phyloP scores from a whole-genome alignment of 2,797 vertebrate genomes.

The Gastrophryne carolinensis region DNA sequence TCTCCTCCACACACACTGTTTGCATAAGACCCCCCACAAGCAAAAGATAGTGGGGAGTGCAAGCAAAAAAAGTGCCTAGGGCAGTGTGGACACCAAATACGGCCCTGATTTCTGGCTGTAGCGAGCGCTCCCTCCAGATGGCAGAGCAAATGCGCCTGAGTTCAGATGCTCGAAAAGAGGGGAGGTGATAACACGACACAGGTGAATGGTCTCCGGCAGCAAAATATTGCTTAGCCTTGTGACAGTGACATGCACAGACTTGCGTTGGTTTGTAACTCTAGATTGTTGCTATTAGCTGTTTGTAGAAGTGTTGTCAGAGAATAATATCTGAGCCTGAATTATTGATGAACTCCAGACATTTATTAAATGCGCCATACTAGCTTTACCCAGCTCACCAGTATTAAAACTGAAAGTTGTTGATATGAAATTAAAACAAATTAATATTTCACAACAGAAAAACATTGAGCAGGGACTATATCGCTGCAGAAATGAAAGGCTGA shows the following conservation, averaged over 20 bases:
- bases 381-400: background rate
- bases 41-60: no score
- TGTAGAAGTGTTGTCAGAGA: slow-evolving; percentile 39
- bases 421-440: slow-evolving; percentile 23
- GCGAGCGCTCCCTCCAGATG: no score
- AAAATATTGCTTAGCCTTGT: background rate
- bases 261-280: background rate
- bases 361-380: slow-evolving; percentile 31
- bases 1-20: no score
- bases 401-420: slow-evolving; percentile 14
- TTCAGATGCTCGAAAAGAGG: no score
- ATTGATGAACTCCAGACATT: slow-evolving; percentile 40
- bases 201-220: background rate
- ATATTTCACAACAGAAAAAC: background rate
- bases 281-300: slow-evolving; percentile 26
- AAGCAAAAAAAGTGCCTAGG: no score
- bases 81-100: no score
- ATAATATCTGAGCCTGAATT: slow-evolving; percentile 42
- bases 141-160: no score
- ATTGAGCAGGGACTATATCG: background rate
- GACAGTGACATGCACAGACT: background rate
- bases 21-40: no score
- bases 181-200: no score
- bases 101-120: no score
- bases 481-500: background rate